Conservation (phyloP, 2,888 invertebrate species). For the Adineta ricciae region DNA sequence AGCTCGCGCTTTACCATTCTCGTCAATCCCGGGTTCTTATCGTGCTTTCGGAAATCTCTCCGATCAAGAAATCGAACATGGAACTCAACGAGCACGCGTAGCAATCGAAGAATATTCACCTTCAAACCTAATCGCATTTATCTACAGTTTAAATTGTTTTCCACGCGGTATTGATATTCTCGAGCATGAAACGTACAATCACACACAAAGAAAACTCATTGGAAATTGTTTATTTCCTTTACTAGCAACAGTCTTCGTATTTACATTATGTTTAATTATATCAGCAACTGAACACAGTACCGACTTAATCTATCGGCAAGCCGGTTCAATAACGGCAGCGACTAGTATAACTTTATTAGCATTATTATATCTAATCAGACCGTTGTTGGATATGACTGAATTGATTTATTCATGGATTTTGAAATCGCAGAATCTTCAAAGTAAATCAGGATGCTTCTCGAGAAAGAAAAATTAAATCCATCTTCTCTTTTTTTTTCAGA, state of each 20-base stretch:
- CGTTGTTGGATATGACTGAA: neutral
- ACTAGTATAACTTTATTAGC: neutral
- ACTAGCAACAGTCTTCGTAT: neutral
- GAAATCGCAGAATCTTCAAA: neutral
- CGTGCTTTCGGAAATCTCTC: constrained; percentile 13
- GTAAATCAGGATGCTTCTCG: neutral
- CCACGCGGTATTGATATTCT: neutral
- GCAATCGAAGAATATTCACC: neutral
- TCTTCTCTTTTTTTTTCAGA: neutral
- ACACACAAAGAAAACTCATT: neutral
- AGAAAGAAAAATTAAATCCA: neutral
- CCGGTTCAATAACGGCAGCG: constrained; percentile 1
- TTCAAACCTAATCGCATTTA: neutral
- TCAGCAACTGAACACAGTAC: neutral
- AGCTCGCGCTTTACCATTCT: neutral
- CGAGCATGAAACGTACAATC: neutral
- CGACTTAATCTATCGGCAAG: neutral
- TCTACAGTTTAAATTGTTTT: neutral
- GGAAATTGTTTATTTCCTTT: neutral
- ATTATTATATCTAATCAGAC: neutral
- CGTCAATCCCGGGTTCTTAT: neutral
- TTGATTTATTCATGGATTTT: neutral
- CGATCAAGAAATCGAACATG: neutral
- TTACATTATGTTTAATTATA: neutral
- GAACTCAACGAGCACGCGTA: neutral